Conservation (phyloP, 1,140 invertebrate genomes). For the Drosophila yakuba region DNA sequence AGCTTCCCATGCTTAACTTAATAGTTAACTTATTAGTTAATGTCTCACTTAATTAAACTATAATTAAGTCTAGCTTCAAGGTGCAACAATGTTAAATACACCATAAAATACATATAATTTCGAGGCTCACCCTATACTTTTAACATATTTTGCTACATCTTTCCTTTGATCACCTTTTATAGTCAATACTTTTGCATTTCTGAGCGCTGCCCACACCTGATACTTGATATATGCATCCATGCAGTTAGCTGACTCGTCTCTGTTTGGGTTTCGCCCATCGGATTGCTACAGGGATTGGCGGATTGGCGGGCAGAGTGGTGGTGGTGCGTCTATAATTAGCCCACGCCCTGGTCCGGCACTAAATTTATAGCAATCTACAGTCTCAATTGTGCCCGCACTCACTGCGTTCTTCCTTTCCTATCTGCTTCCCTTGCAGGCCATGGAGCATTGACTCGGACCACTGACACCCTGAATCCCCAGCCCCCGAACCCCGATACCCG, state of each 20-base stretch:
- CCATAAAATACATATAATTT: background rate
- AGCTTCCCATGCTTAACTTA: background rate
- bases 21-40: no score
- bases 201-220: constrained; percentile 23
- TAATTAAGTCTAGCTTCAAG: no score
- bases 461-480: constrained; percentile 7
- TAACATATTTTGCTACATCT: no score
- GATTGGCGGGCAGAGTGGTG: constrained; percentile 13
- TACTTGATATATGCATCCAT: constrained; percentile 2
- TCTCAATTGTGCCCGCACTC: constrained; percentile 34
- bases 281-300: constrained; percentile 8
- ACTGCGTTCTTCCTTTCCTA: background rate
- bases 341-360: constrained; percentile 29
- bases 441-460: constrained; percentile 57
- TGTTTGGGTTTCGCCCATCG: constrained; percentile 16
- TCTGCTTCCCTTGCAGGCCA: constrained; percentile 48
- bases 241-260: constrained; percentile 9
- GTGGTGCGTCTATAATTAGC: constrained; percentile 39
- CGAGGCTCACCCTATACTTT: no score
- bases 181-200: constrained; percentile 8
- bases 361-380: constrained; percentile 34
- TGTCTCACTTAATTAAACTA: background rate
- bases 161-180: background rate
- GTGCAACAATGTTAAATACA: background rate
- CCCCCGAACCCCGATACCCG: background rate